Evolutionary conservation across 1,140 invertebrate genomes (phyloP).

Genomic region (Brachystomella parvula): DNA sequence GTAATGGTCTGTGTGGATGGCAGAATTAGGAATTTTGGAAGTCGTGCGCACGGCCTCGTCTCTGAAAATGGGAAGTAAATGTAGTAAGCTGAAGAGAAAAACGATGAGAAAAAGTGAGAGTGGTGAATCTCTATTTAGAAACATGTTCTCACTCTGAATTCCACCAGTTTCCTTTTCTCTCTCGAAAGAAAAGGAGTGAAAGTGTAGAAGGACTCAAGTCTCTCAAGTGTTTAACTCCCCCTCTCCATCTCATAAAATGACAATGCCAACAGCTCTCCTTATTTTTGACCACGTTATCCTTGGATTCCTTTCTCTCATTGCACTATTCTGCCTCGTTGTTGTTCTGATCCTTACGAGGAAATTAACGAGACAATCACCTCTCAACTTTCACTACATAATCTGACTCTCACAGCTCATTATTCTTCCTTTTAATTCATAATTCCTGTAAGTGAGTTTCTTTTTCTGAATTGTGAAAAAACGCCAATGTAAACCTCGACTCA

Average conservation of each 20-base stretch:
- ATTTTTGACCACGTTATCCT: constrained; percentile 42
- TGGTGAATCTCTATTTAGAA: constrained; percentile 5
- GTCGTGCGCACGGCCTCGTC: neutral
- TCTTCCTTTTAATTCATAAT: neutral
- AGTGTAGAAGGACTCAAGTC: neutral
- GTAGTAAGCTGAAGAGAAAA: neutral
- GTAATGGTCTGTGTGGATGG: neutral
- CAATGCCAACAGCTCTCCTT: constrained; percentile 41
- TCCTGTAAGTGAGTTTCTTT: too few species aligned
- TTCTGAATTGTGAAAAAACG: too few species aligned
- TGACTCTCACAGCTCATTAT: neutral
- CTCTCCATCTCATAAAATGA: neutral
- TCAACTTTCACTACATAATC: neutral
- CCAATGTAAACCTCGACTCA: too few species aligned
- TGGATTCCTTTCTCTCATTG: constrained; percentile 40
- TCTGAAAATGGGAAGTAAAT: neutral
- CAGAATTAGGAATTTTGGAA: neutral
- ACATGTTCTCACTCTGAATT: constrained; percentile 3
- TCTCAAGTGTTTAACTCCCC: neutral
- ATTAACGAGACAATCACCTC: constrained; percentile 20
- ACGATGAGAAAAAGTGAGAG: neutral
- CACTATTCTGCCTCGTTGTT: constrained; percentile 40
- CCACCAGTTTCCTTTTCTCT: neutral
- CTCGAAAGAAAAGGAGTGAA: neutral
- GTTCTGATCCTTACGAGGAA: constrained; percentile 33